Evolutionary conservation across 35 echinoderm and acorn worm species (phyloP), one percentile per base, ranked within the genome.

Genomic region (Heliocidaris erythrogramma): DNA sequence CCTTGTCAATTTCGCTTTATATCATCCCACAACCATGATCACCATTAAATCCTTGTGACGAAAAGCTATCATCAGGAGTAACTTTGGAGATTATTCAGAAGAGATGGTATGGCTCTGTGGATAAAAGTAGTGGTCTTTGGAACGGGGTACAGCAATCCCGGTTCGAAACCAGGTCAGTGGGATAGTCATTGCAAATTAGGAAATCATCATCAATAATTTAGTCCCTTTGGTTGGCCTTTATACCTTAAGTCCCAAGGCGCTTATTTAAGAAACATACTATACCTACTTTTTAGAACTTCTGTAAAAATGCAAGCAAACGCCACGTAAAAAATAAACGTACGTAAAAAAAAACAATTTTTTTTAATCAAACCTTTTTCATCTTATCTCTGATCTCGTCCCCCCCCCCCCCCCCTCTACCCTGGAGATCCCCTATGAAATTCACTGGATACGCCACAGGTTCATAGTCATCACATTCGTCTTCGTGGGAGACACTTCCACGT

Each of bases 401-500:
- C 4, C 7, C 65, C 18, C 65, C 65, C 17, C 27, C 5, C 4
- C 7, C 65, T n/a, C n/a, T n/a, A n/a, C 18, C 65, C 27, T 78
- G 14, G 27, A 78, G 21, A 29, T 78, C 27, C 65, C 21, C 18
- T 78, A 2, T 78, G 65, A 78, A 78, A 3, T 78, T 78, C 27
- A 78, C 65, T n/a, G 21, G 65, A 78, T 78, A 78, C 27, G 27
- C 65, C 65, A 78, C 27, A 18, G 27, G 7, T 78, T 7, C 14
- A 78, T 78, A 24, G 27, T 18, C 65, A 78, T 78, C 27, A 78
- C 65, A 78, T 78, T 78, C 65, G 7, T 78, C 65, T 78, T 78
- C 65, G 65, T 78, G 65, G 65, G 65, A 78, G 65, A 78, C 65
- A 78, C 65, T 78, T 78, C 65, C 65, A 78, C 65, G 65, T 78